A percentile compares a stretch with the other conserved stretches of the same genome.
These are phyloP conservation scores for Leucosticte australis DNA, from an alignment of 2,113 vertebrate species.

Conservation along the genomic window DNA sequence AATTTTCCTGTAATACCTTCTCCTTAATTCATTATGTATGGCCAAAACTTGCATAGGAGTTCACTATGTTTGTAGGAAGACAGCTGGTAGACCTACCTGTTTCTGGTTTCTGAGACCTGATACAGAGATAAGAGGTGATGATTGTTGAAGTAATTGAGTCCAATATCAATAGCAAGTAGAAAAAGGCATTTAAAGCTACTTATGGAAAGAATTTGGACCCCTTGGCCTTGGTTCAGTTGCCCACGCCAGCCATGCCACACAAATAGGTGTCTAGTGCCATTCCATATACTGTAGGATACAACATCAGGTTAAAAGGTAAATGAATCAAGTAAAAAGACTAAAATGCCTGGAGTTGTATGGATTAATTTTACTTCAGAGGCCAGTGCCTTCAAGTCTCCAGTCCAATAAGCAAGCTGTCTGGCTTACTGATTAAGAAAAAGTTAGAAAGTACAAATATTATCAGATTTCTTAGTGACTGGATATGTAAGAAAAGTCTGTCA, in stretches of 20 bases:
- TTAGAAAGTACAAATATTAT: not conserved
- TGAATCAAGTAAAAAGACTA: not conserved
- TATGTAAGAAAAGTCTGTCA: not conserved
- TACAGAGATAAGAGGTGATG: not conserved
- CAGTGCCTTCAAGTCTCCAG: not conserved
- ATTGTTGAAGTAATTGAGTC: not conserved
- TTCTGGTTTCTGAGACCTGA: not conserved
- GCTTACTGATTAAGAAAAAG: not conserved
- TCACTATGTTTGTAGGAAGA: not conserved
- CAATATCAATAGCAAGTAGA: not conserved
- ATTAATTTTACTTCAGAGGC: not conserved
- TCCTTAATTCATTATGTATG: not conserved
- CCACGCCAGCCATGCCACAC: rapidly evolving
- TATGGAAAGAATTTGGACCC: not conserved
- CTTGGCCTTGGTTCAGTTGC: not conserved
- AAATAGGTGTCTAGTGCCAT: not conserved
- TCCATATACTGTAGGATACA: not conserved
- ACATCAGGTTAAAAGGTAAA: not conserved
- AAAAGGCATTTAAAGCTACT: not conserved
- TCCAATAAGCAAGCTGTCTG: not conserved
- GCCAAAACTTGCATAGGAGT: not conserved
- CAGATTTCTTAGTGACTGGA: not conserved
- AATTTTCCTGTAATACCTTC: not conserved
- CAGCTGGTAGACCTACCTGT: not conserved
- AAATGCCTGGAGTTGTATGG: not conserved